These are phyloP conservation scores for Drosophila pruinosa DNA, from an alignment of 1,140 invertebrate genomes.

Conservation along the genomic window DNA sequence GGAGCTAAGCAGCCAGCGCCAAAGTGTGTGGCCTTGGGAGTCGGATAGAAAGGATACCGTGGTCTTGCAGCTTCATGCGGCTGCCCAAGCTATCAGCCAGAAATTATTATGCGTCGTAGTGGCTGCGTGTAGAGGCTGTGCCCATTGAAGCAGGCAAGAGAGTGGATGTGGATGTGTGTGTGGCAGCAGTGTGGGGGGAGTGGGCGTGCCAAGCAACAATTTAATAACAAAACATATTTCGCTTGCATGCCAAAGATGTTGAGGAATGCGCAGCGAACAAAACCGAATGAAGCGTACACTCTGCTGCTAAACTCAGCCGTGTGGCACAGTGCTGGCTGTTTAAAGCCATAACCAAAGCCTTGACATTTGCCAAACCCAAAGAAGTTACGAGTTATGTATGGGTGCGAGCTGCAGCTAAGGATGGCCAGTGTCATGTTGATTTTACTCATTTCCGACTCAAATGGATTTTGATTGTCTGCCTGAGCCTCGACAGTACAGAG, in stretches of 20 bases:
- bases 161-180: not conserved
- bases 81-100: slow-evolving; percentile 56
- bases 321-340: slow-evolving; percentile 43
- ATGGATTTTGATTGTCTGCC: slow-evolving; percentile 78
- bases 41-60: slow-evolving; percentile 48
- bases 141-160: not conserved
- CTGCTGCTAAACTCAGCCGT: slow-evolving; percentile 20
- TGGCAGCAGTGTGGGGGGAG: slow-evolving; percentile 11
- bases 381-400: slow-evolving; percentile 32
- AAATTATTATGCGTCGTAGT: slow-evolving; percentile 73
- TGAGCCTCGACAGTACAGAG: slow-evolving; percentile 17
- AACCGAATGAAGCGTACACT: slow-evolving; percentile 38
- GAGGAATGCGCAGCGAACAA: slow-evolving; percentile 62
- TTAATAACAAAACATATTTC: slow-evolving; percentile 81
- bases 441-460: slow-evolving; percentile 77
- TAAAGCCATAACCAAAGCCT: slow-evolving; percentile 58
- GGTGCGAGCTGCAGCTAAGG: slow-evolving; percentile 1
- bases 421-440: slow-evolving; percentile 55
- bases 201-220: slow-evolving; percentile 70
- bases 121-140: slow-evolving; percentile 29
- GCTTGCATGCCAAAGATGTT: slow-evolving; percentile 74
- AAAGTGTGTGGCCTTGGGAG: slow-evolving; percentile 47
- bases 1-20: not conserved
- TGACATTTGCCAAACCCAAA: slow-evolving; percentile 56
- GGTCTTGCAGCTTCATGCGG: slow-evolving; percentile 27